phyloP scores from a whole-genome alignment of 2,113 vertebrate genomes.

The Prolemur simus region DNA sequence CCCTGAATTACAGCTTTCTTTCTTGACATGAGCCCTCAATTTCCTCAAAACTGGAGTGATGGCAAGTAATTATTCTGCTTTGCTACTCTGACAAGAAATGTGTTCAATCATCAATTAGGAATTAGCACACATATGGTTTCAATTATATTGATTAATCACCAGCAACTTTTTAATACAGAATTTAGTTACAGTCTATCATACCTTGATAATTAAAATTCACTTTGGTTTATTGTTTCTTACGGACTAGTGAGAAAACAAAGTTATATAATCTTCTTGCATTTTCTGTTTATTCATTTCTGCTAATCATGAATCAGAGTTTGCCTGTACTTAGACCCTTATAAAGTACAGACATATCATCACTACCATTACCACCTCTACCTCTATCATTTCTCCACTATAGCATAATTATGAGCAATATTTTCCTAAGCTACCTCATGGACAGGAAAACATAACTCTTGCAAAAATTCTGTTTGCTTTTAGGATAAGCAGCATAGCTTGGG shows the following conservation, averaged over 20 bases:
- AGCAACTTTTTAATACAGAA: constrained; percentile 58
- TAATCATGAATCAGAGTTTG: constrained; percentile 25
- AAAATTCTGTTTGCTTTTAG: background rate
- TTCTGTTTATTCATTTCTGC: constrained; percentile 9
- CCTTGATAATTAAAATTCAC: constrained; percentile 63
- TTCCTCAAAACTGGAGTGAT: constrained; percentile 1
- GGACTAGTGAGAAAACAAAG: constrained; percentile 47
- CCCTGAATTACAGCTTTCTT: background rate
- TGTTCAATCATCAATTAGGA: constrained; percentile 48
- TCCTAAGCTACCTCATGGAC: background rate
- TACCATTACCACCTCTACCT: background rate
- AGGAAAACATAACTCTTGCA: background rate
- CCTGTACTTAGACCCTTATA: background rate
- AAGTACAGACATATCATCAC: background rate
- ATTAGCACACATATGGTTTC: constrained; percentile 44
- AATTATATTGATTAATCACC: constrained; percentile 71
- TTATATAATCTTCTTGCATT: constrained; percentile 37
- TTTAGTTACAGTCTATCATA: constrained; percentile 55
- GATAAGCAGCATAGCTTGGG: background rate
- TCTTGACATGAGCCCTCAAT: background rate
- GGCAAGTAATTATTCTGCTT: constrained; percentile 37
- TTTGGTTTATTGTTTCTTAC: constrained; percentile 60
- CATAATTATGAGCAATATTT: background rate
- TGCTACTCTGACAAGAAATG: background rate
- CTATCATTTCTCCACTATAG: background rate